These are phyloP conservation scores for Corythaeola cristata DNA, from an alignment of 2,113 vertebrate genomes.

Conservation along the genomic window DNA sequence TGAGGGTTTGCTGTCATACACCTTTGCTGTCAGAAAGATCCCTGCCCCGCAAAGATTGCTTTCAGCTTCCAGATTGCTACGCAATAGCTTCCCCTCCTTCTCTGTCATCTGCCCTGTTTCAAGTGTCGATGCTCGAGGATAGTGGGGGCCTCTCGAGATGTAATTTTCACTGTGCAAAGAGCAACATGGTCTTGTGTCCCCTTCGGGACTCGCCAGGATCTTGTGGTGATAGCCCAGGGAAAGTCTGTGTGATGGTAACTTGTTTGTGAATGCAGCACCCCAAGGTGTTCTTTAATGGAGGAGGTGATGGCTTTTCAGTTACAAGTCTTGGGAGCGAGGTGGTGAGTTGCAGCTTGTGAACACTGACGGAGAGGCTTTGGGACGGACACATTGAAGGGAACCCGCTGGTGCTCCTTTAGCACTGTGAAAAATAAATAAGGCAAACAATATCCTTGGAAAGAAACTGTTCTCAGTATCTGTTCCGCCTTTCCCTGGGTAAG, in stretches of 20 bases:
- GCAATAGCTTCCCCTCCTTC: background rate
- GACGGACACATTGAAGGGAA: background rate
- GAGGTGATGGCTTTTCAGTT: background rate
- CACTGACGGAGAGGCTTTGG: background rate
- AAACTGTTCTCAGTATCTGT: background rate
- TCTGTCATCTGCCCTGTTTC: background rate
- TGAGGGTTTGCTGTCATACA: accelerated
- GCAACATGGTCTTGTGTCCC: background rate
- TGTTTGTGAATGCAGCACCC: background rate
- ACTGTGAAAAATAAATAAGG: background rate
- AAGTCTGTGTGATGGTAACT: background rate
- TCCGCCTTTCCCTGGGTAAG: background rate
- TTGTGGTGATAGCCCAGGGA: background rate
- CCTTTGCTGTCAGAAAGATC: background rate
- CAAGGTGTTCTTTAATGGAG: background rate
- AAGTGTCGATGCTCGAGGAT: background rate
- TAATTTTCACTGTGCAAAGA: background rate
- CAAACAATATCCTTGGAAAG: background rate
- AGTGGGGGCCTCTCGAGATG: accelerated
- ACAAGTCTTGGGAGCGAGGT: background rate
- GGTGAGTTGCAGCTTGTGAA: background rate
- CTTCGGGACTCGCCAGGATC: accelerated
- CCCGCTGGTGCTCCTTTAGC: background rate
- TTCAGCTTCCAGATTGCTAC: background rate
- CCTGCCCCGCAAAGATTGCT: background rate